phyloP scores from a whole-genome alignment of 2,797 vertebrate genomes.

The Pipistrellus kuhlii region DNA sequence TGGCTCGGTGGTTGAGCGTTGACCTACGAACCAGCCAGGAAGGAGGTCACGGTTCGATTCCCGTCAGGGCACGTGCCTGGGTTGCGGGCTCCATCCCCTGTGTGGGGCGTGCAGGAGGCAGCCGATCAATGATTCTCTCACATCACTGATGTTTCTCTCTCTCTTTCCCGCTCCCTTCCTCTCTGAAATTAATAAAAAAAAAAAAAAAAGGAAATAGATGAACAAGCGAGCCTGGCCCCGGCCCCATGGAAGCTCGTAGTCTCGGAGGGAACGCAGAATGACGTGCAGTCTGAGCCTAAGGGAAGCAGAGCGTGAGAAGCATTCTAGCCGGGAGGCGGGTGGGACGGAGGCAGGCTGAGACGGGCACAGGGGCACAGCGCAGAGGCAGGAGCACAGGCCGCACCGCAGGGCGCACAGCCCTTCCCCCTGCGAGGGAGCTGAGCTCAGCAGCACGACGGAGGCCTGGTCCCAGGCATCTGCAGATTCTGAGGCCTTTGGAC shows the following conservation, averaged over 20 bases:
- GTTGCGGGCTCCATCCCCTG: no score
- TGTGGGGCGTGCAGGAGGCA: background rate
- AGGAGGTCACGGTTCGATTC: background rate
- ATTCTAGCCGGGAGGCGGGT: background rate
- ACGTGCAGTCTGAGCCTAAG: fast-evolving
- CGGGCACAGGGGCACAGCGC: background rate
- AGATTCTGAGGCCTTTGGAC: background rate
- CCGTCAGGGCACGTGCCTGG: background rate
- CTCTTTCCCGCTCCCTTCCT: background rate
- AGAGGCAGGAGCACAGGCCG: no score
- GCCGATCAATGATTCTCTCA: background rate
- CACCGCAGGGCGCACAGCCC: background rate
- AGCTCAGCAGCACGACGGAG: background rate
- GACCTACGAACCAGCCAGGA: no score
- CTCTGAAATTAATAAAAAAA: background rate
- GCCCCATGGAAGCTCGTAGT: background rate
- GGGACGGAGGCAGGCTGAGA: background rate
- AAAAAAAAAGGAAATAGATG: background rate
- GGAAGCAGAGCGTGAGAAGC: background rate
- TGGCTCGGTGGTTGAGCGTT: no score
- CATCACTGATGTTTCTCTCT: background rate
- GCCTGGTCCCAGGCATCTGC: no score
- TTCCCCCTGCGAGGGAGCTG: background rate
- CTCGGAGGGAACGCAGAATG: background rate
- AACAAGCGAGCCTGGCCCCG: background rate